Conservation (phyloP, 2,797 vertebrate genomes). For the Mus caroli region DNA sequence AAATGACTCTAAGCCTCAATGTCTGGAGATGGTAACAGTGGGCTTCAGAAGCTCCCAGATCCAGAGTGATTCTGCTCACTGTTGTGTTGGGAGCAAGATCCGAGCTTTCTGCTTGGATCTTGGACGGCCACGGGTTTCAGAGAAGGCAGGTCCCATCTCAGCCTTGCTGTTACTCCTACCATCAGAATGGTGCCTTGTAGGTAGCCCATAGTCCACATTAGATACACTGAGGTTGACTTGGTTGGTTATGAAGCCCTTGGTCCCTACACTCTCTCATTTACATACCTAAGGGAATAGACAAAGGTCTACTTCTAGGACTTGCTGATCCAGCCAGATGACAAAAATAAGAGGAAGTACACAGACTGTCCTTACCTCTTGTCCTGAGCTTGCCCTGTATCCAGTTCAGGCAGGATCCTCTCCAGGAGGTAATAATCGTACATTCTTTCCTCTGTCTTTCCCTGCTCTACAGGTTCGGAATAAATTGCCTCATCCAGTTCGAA, state of each 20-base stretch:
- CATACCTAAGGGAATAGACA: background rate
- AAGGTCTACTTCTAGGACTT: background rate
- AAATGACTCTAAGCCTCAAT: background rate
- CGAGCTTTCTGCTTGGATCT: background rate
- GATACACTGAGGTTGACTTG: background rate
- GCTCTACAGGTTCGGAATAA: conserved; percentile 95
- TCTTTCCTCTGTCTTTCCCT: background rate
- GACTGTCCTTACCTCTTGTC: background rate
- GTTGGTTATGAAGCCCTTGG: background rate
- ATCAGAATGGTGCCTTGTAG: background rate
- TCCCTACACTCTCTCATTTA: background rate
- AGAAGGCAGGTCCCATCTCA: background rate
- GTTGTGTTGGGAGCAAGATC: background rate
- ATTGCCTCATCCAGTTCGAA: conserved; percentile 98
- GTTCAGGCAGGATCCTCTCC: background rate
- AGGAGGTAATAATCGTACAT: background rate
- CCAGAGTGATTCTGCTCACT: background rate
- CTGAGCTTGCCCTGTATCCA: background rate
- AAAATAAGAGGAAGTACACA: background rate
- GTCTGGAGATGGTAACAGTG: background rate
- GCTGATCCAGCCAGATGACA: background rate
- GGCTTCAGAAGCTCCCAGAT: background rate
- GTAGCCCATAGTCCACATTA: background rate
- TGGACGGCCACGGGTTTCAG: background rate
- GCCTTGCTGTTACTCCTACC: background rate